Evolutionary conservation across 2,888 invertebrate genomes (phyloP).

Genomic region (Chrysolina oricalcia): DNA sequence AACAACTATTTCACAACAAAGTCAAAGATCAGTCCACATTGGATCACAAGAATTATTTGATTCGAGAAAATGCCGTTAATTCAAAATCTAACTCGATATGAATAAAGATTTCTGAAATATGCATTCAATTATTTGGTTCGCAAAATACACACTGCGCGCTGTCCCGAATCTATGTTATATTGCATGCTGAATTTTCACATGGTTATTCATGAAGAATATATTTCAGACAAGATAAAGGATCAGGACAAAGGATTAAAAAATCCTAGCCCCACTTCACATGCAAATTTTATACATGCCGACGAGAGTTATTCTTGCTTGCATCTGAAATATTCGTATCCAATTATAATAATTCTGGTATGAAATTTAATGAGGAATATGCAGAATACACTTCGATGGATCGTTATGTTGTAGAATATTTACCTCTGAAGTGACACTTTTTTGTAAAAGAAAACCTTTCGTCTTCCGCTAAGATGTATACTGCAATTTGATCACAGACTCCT

Average conservation of each 20-base stretch:
- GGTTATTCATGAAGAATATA: conserved; percentile 51
- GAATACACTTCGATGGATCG: not conserved
- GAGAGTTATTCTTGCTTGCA: conserved; percentile 26
- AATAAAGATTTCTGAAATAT: not conserved
- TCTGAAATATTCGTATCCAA: conserved; percentile 5
- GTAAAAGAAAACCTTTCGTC: no score
- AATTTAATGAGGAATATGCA: conserved; percentile 4
- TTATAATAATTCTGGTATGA: conserved; percentile 20
- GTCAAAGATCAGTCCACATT: no score
- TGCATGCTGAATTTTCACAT: conserved; percentile 36
- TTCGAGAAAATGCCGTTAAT: no score
- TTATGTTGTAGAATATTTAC: no score
- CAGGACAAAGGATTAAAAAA: conserved; percentile 45
- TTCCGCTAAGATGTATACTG: no score
- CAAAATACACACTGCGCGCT: conserved; percentile 31
- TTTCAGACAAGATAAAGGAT: conserved; percentile 45
- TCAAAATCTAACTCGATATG: no score
- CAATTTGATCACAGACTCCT: no score
- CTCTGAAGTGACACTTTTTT: no score
- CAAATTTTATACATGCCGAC: conserved; percentile 37
- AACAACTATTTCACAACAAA: no score
- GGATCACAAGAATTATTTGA: no score
- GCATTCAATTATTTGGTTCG: conserved; percentile 30
- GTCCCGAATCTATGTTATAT: conserved; percentile 21
- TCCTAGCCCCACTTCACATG: conserved; percentile 37